Evolutionary conservation across 1,140 invertebrate species (phyloP).

Genomic region (Papilio glaucus): DNA sequence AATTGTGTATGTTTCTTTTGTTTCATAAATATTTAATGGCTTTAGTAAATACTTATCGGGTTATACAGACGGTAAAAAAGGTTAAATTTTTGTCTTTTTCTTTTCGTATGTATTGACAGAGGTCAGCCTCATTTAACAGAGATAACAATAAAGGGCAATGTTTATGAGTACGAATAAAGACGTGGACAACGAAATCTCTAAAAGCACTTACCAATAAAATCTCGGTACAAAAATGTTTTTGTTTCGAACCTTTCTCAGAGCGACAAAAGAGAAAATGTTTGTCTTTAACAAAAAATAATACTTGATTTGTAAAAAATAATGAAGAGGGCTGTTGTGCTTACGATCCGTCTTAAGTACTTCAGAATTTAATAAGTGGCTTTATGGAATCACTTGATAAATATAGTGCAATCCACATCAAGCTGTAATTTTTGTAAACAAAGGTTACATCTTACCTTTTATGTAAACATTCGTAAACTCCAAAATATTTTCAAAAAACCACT

Average conservation of each 20-base stretch:
- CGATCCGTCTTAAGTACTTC: background rate
- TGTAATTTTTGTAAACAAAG: too few relatives aligned
- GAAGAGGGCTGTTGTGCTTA: background rate
- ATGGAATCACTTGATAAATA: too few relatives aligned
- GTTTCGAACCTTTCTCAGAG: background rate
- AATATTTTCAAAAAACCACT: too few relatives aligned
- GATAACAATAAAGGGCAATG: slow-evolving; percentile 24
- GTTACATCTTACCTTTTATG: too few relatives aligned
- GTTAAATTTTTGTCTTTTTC: background rate
- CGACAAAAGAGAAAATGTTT: background rate
- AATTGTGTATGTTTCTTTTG: background rate
- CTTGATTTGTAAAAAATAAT: background rate
- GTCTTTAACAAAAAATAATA: slow-evolving; percentile 7
- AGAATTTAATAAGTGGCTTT: too few relatives aligned
- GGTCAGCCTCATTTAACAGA: slow-evolving; percentile 24
- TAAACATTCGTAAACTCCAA: too few relatives aligned
- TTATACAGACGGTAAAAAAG: slow-evolving; percentile 5
- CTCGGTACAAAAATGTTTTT: slow-evolving; percentile 5
- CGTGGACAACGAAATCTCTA: slow-evolving; percentile 16
- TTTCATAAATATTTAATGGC: slow-evolving; percentile 1
- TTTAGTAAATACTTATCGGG: too few relatives aligned
- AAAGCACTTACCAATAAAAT: slow-evolving; percentile 17
- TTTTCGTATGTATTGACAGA: background rate
- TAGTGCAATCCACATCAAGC: too few relatives aligned
- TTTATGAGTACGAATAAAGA: slow-evolving; percentile 14